These are phyloP conservation scores for Corvus moneduloides DNA, from an alignment of 2,113 vertebrate genomes.

Conservation along the genomic window DNA sequence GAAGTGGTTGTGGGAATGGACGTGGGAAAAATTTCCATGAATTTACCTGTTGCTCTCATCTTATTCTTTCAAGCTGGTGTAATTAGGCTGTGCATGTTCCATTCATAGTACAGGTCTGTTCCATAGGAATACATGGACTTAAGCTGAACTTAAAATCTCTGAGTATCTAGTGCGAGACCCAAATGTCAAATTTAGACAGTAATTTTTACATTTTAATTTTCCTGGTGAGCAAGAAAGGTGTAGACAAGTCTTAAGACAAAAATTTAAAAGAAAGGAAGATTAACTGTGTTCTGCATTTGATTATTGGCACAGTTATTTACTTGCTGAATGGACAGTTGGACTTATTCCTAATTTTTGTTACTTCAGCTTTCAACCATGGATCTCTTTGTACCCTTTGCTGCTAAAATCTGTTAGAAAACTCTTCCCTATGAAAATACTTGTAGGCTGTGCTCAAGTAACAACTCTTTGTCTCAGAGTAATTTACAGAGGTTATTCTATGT, in stretches of 20 bases:
- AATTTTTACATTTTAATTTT: neutral
- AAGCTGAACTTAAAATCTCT: neutral
- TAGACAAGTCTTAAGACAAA: neutral
- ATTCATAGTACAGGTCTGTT: neutral
- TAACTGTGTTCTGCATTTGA: neutral
- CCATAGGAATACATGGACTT: neutral
- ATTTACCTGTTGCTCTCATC: neutral
- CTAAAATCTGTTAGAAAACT: neutral
- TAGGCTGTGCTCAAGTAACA: neutral
- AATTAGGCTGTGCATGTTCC: rapidly evolving
- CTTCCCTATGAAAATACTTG: neutral
- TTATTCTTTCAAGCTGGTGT: neutral
- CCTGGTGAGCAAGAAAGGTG: neutral
- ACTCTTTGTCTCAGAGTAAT: neutral
- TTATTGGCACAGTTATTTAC: neutral
- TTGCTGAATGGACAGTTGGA: neutral
- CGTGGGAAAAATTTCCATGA: neutral
- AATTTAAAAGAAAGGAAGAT: neutral
- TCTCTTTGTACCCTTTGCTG: neutral
- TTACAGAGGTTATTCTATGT: neutral
- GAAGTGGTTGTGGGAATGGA: neutral
- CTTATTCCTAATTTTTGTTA: neutral
- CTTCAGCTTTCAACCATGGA: neutral
- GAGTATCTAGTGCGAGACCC: neutral
- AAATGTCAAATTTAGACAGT: neutral